Base-by-base conservation (phyloP, 2,888 invertebrate genomes). In the Drosophila mimica region DNA sequence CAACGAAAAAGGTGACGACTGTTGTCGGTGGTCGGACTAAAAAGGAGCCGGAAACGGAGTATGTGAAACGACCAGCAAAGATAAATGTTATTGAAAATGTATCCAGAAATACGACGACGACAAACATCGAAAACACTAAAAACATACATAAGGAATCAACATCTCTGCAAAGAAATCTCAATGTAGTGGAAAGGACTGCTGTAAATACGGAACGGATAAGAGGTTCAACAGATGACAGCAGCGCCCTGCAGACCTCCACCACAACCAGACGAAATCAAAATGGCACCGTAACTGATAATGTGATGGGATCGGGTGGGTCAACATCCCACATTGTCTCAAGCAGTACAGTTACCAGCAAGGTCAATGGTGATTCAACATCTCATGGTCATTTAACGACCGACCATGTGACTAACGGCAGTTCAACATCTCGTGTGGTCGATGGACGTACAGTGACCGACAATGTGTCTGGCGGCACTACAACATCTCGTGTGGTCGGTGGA, bases 1-100 rank as follows among this genome's bases (percentile, higher is more conserved):
- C 94, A 0, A 94, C 94, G 0, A 94, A 92, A 62, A 94, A 93
- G 68, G 94, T 94, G 0, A 94, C 94, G 2, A 94, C 93, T 1
- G 92, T 91, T 25, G 83, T 91, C 25, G 92, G 90, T 38, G 90
- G 91, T 30, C 93, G 91, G 30, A 85, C 81, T 30, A 90, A 90
- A 57, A 92, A 91, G 61, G 91, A 90, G 60, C 93, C 93, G 2
- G 92, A 92, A 83, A 92, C 91, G 0, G 92, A 93, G 38, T 92
- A 92, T 38, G 84, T 93, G 2, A 91, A 90, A 69, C 83, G 92
- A 17, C 90, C 90, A 38, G 92, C 90, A 8, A 91, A 89, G 59
- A 90, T 93, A 0, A 92, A 93, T 78, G 90, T 93, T 2, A 91
- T 91, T 36, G 93, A 93, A 70, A 93, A 92, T 74, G 83, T 92